Percentiles rank a stretch among this genome's conserved stretches.
Evolutionary conservation across 2,888 invertebrate species (phyloP).

Genomic region (Pristionchus fissidentatus): DNA sequence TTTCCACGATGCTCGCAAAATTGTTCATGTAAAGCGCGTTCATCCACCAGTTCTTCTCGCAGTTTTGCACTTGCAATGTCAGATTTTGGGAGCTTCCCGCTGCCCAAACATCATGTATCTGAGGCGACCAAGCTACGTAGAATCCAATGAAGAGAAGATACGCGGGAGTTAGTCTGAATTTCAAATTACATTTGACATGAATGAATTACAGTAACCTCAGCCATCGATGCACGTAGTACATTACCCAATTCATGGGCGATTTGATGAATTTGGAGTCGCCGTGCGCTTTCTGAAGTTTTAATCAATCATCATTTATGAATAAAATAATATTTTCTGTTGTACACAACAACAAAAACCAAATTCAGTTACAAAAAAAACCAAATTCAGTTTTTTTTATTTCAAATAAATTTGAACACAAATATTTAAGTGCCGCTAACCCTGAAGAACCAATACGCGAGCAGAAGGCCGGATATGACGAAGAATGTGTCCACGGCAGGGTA

Average conservation of each 20-base stretch:
- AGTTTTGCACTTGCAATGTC: not conserved
- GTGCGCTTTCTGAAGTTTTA: not conserved
- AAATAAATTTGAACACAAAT: no score
- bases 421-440: not conserved
- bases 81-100: not conserved
- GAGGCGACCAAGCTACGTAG: conserved; percentile 22
- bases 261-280: not conserved
- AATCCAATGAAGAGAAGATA: conserved; percentile 30
- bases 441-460: conserved; percentile 31
- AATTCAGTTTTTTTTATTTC: no score
- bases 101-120: conserved; percentile 25
- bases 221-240: conserved; percentile 40
- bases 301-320: not conserved
- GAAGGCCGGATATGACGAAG: conserved; percentile 21
- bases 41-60: conserved; percentile 40
- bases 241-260: not conserved
- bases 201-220: not conserved
- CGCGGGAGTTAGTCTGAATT: conserved; percentile 36
- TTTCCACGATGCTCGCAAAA: not conserved
- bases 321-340: not conserved
- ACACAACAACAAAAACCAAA: no score
- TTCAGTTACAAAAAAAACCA: no score
- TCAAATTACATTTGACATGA: not conserved
- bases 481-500: conserved; percentile 33
- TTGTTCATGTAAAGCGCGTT: conserved; percentile 38